These are phyloP conservation scores for Centropus bengalensis DNA, from an alignment of 2,113 vertebrate genomes.

Conservation along the genomic window DNA sequence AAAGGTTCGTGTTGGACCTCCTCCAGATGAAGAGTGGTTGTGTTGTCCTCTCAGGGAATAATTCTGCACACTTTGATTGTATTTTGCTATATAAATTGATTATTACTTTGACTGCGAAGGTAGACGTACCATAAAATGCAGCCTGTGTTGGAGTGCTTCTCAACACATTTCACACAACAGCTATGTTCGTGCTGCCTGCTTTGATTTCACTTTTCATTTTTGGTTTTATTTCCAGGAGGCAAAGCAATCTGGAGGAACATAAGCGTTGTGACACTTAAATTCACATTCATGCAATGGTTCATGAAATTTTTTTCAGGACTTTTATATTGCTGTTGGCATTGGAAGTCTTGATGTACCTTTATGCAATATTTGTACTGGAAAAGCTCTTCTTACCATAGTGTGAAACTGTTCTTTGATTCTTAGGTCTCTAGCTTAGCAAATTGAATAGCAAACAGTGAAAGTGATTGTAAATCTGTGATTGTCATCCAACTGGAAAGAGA, in stretches of 20 bases:
- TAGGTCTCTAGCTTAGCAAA: not conserved
- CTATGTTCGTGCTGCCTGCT: not conserved
- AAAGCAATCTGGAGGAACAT: not conserved
- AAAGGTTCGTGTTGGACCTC: accelerated
- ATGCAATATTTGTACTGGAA: not conserved
- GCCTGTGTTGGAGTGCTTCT: not conserved
- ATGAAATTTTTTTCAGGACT: not conserved
- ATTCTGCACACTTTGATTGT: accelerated
- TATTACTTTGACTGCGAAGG: not conserved
- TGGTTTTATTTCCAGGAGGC: not conserved
- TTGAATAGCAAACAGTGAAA: not conserved
- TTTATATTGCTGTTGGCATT: not conserved
- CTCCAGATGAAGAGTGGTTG: not conserved
- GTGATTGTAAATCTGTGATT: not conserved
- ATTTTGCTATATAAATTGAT: not conserved
- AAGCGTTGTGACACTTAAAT: not conserved
- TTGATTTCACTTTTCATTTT: not conserved
- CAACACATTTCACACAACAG: not conserved
- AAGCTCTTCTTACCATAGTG: not conserved
- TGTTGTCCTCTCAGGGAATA: not conserved
- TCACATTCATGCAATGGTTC: not conserved
- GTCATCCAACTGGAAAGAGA: not conserved
- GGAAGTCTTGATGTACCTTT: not conserved
- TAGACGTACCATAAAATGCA: not conserved
- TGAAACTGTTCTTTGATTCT: not conserved